Evolutionary conservation across 2,797 vertebrate species (phyloP).

Genomic region (Botia almorhae): DNA sequence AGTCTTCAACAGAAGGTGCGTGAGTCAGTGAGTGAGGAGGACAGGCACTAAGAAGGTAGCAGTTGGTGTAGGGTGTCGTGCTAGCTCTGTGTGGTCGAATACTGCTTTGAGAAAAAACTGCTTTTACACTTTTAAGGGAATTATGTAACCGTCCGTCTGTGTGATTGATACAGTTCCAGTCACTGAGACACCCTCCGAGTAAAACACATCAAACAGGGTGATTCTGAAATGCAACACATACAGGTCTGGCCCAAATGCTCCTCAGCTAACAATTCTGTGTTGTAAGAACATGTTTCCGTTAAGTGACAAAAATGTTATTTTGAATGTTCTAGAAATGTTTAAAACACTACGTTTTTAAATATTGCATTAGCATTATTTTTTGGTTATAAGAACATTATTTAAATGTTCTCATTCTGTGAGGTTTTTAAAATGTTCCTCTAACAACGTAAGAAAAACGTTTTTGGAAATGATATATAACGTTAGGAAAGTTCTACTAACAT

Average conservation of each 20-base stretch:
- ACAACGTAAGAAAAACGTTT: too few species aligned
- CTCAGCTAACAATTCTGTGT: neutral
- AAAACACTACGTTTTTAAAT: too few species aligned
- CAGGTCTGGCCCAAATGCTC: neutral
- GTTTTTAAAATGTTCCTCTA: too few species aligned
- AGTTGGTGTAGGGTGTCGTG: slow-evolving; percentile 44
- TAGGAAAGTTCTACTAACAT: too few species aligned
- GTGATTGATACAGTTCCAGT: slow-evolving; percentile 29
- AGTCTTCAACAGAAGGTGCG: slow-evolving; percentile 36
- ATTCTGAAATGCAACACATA: neutral
- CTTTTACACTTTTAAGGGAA: slow-evolving; percentile 33
- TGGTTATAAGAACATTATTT: too few species aligned
- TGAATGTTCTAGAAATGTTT: too few species aligned
- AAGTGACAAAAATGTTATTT: too few species aligned
- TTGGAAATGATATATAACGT: too few species aligned
- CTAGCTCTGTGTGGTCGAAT: slow-evolving; percentile 11
- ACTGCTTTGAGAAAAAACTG: neutral
- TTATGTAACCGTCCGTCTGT: slow-evolving; percentile 43
- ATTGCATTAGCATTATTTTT: too few species aligned
- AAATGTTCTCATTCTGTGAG: too few species aligned
- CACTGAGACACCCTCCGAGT: slow-evolving; percentile 9
- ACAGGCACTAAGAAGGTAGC: slow-evolving; percentile 34
- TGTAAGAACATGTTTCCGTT: too few species aligned
- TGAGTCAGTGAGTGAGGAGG: slow-evolving; percentile 34
- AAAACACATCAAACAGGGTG: slow-evolving; percentile 6